A percentile compares a stretch with the other conserved stretches of the same genome.
phyloP scores from a whole-genome alignment of 2,797 vertebrate species.

The Heteromormyrus szaboi region DNA sequence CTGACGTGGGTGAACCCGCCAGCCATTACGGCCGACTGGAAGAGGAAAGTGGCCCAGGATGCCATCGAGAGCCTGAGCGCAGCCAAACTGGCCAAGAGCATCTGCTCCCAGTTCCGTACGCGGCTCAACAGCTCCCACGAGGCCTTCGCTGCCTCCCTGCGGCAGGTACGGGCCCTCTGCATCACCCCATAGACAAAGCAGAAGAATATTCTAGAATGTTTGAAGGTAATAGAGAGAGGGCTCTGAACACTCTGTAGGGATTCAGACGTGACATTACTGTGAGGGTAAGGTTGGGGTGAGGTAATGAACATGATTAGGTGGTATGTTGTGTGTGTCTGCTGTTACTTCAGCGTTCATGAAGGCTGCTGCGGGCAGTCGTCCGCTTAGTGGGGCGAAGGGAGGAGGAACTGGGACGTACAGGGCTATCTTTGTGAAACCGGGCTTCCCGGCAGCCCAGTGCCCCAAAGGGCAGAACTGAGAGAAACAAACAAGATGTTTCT shows the following conservation, averaged over 20 bases:
- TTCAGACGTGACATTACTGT: not conserved
- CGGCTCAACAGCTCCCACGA: constrained; percentile 93
- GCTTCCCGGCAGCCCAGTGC: not conserved
- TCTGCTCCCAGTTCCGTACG: constrained; percentile 94
- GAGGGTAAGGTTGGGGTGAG: not conserved
- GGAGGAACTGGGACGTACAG: not conserved
- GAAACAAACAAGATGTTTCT: not conserved
- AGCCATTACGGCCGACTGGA: constrained; percentile 86
- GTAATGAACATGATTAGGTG: not conserved
- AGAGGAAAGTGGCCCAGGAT: constrained; percentile 92
- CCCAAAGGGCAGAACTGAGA: not conserved
- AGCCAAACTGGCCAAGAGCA: constrained; percentile 90
- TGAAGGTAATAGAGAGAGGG: not conserved
- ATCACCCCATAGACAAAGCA: not conserved
- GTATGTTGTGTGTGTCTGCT: not conserved
- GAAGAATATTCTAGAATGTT: not conserved
- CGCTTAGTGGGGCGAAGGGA: not conserved
- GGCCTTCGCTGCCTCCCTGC: constrained; percentile 85
- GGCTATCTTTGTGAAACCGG: not conserved
- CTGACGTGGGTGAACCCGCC: constrained; percentile 92
- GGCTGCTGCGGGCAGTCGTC: not conserved
- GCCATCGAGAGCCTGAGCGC: constrained; percentile 96
- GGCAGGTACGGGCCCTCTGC: constrained; percentile 65
- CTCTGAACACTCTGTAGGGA: not conserved
- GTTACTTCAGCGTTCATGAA: not conserved